Evolutionary conservation across 2,113 vertebrate genomes (phyloP).

Genomic region (Gopherus flavomarginatus): DNA sequence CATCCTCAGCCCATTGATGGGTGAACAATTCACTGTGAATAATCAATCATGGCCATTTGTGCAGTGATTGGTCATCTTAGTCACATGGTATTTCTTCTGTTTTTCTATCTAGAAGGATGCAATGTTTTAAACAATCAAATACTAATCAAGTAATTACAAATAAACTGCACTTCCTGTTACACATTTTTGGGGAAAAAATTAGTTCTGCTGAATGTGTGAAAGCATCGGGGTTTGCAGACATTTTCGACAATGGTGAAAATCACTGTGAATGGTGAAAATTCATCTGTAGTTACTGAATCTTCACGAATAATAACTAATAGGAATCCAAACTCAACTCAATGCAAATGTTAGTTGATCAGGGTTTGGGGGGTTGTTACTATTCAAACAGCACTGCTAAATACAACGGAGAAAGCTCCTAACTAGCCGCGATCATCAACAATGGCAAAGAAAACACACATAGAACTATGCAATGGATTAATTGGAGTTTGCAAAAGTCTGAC

Average conservation of each 20-base stretch:
- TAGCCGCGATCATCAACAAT: constrained; percentile 18
- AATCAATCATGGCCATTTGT: background rate
- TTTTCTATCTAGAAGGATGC: background rate
- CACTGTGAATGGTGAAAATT: background rate
- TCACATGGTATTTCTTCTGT: background rate
- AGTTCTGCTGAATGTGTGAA: background rate
- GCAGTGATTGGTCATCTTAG: background rate
- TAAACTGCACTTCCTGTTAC: background rate
- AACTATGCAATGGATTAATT: constrained; percentile 52
- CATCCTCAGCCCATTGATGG: background rate
- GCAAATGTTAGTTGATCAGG: background rate
- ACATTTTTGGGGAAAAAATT: too few species aligned
- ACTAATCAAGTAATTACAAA: background rate
- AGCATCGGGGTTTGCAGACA: background rate
- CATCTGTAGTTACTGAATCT: background rate
- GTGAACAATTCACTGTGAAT: background rate
- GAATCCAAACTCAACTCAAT: background rate
- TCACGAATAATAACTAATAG: background rate
- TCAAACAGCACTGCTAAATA: constrained; percentile 7
- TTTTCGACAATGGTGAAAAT: accelerated
- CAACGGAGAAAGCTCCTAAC: constrained; percentile 33
- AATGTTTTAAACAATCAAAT: background rate
- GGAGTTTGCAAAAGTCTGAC: constrained; percentile 65
- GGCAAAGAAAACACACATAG: constrained; percentile 23
- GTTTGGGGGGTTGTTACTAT: background rate